Conservation (phyloP, 2,888 invertebrate species). For the Portevinia maculata region DNA sequence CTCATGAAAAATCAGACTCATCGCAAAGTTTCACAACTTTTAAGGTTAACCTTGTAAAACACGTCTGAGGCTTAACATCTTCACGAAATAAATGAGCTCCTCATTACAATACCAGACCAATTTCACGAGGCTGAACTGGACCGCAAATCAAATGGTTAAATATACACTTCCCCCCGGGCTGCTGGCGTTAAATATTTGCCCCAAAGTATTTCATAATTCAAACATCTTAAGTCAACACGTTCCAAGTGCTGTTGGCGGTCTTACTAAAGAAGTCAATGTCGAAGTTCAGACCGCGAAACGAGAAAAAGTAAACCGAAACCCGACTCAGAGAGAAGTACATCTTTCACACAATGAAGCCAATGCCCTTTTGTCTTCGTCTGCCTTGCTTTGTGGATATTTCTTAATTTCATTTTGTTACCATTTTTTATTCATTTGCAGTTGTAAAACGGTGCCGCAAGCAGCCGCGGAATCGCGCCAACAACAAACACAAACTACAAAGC, state of each 20-base stretch:
- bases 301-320: constrained; percentile 42
- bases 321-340: constrained; percentile 8
- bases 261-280: constrained; percentile 72
- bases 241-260: constrained; percentile 46
- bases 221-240: constrained; percentile 36
- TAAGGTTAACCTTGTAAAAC: too few relatives aligned
- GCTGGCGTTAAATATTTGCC: constrained; percentile 1
- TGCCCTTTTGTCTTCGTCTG: constrained; percentile 61
- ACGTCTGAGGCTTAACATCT: too few relatives aligned
- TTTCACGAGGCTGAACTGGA: not conserved
- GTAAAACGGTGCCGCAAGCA: constrained; percentile 14
- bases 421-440: constrained; percentile 62
- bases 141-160: not conserved
- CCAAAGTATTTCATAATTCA: constrained; percentile 35
- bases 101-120: not conserved
- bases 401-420: constrained; percentile 60
- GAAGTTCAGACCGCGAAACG: constrained; percentile 58
- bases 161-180: not conserved
- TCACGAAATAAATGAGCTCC: not conserved
- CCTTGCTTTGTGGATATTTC: constrained; percentile 15
- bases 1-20: too few relatives aligned
- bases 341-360: constrained; percentile 45
- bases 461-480: constrained; percentile 15
- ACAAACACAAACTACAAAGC: constrained; percentile 59
- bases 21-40: too few relatives aligned